Base-by-base conservation (phyloP, 2,888 invertebrate genomes). In the Gandaritis pyraliata region DNA sequence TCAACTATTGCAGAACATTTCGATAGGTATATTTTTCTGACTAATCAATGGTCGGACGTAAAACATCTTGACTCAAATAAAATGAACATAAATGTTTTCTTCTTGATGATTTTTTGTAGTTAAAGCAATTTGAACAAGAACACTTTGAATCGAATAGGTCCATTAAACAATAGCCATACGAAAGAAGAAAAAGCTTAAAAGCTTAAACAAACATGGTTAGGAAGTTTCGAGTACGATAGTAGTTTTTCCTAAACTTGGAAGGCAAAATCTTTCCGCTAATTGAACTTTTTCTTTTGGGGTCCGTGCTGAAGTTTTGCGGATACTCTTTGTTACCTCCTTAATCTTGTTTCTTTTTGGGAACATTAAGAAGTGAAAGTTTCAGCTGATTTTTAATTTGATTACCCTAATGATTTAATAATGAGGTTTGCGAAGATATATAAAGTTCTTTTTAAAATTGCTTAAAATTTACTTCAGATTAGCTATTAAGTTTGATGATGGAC, bases 251-350 rank as follows among this genome's bases (percentile, higher is more conserved):
- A 59, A 63, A 66, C 64, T 69, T 66, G 47, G 56, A 55, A 68
- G 61, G 66, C 66, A 62, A 70, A 68, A 68, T 70, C 68, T 70
- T 64, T 58, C 58, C 23, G 54, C 68, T 70, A 70, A 70, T 70
- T 68, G 66, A 66, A 66, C 55, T 68, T 66, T 70, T 65, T 68
- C 61, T 55, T 65, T 58, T 58, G 50, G 55, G 46, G 39, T 55
- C 15, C 43, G 33, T 33, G 18, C 23, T 45, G 30, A 61, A 65
- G 57, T 65, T 64, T 58, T 53, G 55, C 49, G 43, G 41, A 52
- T 58, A 51, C 49, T 58, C 58, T 61, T 58, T 65, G 54, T 61
- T 65, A 47, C 57, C 16, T 55, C 45, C 58, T 51, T 48, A 63
- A 58, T 63, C 58, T 58, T 55, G 51, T 58, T 60, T 58, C 36